Base-by-base conservation (phyloP, 1,140 invertebrate species). In the Habropoda laboriosa region DNA sequence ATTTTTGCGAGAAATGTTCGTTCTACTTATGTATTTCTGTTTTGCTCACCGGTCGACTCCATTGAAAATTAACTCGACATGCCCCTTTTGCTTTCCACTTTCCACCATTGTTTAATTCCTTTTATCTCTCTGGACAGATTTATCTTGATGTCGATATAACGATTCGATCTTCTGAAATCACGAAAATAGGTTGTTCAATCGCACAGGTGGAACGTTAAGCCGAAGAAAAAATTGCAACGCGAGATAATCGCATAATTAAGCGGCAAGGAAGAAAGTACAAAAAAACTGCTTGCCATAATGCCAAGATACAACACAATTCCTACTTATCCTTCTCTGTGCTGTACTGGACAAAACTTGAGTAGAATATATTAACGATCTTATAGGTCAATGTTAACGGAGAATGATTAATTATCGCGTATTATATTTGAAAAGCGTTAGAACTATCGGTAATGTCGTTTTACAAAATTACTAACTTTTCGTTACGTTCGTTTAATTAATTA, bases 51-150 rank as follows among this genome's bases (percentile, higher is more conserved):
- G 1, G n/a, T 61, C 21, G 35, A 60, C 12, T 21, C n/a, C 30
- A 55, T 38, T 57, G 16, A 21, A 7, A 13, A 55, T 27, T n/a
- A 45, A 53, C 30, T 7, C n/a, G 5, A n/a, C 32, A 3, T 63
- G 8, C 1, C 40, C 58, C 12, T 45, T 63, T 1, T 21, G 38
- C 10, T 16, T 73, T n/a, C 38, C 49, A 32, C n/a, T 8, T 35
- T 73, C 70, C 47, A 79, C 30, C 49, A 73, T 57, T 1, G 16
- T 35, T 45, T 3, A 24, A 79, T 32, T 45, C 18, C n/a, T 16
- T 35, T 71, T 24, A 45, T n/a, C 7, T 10, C 6, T 32, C 2
- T 27, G n/a, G n/a, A 63, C 27, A 21, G 21, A 63, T 24, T 79
- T 72, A 30, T 47, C 12, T 63, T 16, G 21, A n/a, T 24, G 16